Percentiles rank a stretch among this genome's conserved stretches.
Evolutionary conservation across 1,140 invertebrate species (phyloP).

Genomic region (Steinernema khuongi): DNA sequence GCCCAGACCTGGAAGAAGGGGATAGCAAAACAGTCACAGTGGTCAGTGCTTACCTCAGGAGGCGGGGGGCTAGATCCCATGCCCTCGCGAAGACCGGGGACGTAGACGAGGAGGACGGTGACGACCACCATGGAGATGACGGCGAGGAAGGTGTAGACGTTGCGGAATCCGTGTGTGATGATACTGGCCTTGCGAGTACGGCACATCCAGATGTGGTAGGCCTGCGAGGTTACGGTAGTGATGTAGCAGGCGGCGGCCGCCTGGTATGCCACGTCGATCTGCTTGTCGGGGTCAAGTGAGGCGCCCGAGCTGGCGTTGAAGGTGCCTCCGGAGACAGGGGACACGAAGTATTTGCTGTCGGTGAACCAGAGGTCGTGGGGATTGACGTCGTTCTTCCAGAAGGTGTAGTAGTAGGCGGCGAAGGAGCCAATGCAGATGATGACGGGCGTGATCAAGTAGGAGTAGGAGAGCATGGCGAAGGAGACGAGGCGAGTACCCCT

Average conservation of each 20-base stretch:
- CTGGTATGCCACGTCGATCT: conserved; percentile 30
- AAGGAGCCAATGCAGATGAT: conserved; percentile 33
- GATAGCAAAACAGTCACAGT: not conserved
- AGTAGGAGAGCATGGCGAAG: conserved; percentile 35
- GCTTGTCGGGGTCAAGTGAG: conserved; percentile 21
- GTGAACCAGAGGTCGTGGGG: conserved; percentile 30
- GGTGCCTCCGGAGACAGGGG: conserved; percentile 21
- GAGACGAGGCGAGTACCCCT: conserved; percentile 30
- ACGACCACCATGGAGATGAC: conserved; percentile 35
- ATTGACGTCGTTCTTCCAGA: conserved; percentile 26
- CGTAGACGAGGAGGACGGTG: conserved; percentile 30
- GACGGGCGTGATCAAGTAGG: conserved; percentile 34
- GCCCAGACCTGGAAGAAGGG: not conserved
- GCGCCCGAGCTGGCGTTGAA: conserved; percentile 22
- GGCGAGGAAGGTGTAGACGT: conserved; percentile 27
- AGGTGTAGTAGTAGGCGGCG: conserved; percentile 31
- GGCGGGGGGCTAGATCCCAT: conserved; percentile 33
- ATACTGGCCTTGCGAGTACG: conserved; percentile 30
- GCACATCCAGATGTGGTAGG: conserved; percentile 39
- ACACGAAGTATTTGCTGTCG: conserved; percentile 21
- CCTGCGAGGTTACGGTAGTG: conserved; percentile 31
- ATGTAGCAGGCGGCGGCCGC: conserved; percentile 38
- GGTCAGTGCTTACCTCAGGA: conserved; percentile 9
- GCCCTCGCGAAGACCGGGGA: conserved; percentile 30
- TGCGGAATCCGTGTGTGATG: conserved; percentile 31